These are phyloP conservation scores for Adelges cooleyi DNA, from an alignment of 1,140 invertebrate genomes.

Conservation along the genomic window DNA sequence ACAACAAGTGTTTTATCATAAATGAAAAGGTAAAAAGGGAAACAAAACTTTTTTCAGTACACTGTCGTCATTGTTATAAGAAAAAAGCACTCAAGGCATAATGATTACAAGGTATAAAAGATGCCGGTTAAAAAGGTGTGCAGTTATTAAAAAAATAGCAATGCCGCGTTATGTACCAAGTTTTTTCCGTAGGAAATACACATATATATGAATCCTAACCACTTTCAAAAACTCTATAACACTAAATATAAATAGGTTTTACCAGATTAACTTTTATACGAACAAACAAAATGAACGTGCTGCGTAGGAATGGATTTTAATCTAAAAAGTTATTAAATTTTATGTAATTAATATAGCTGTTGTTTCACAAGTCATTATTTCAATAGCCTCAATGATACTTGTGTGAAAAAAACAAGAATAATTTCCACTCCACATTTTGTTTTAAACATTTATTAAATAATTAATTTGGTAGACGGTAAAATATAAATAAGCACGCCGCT, in stretches of 20 bases:
- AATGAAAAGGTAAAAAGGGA: slow-evolving; percentile 14
- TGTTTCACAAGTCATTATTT: too few relatives aligned
- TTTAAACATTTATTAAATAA: too few relatives aligned
- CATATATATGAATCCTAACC: not conserved
- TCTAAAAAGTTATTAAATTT: slow-evolving; percentile 4
- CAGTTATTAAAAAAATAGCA: slow-evolving; percentile 22
- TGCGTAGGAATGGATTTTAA: not conserved
- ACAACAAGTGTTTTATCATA: not conserved
- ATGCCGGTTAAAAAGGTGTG: slow-evolving; percentile 1
- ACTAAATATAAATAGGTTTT: slow-evolving; percentile 24
- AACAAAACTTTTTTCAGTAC: slow-evolving; percentile 7
- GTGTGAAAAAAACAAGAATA: too few relatives aligned
- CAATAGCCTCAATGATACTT: too few relatives aligned
- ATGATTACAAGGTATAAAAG: slow-evolving; percentile 22
- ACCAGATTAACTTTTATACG: slow-evolving; percentile 13
- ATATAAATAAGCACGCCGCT: too few relatives aligned
- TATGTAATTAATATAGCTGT: too few relatives aligned
- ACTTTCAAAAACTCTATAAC: slow-evolving; percentile 5
- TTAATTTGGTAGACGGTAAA: too few relatives aligned
- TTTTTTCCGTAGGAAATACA: not conserved
- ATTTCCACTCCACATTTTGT: too few relatives aligned
- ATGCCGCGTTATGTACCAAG: not conserved
- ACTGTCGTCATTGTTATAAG: slow-evolving; percentile 7
- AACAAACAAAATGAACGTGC: not conserved
- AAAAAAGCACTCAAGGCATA: slow-evolving; percentile 13